A percentile compares a stretch with the other conserved stretches of the same genome.
Conservation (phyloP, 1,140 invertebrate genomes). For the Drosophila repleta region DNA sequence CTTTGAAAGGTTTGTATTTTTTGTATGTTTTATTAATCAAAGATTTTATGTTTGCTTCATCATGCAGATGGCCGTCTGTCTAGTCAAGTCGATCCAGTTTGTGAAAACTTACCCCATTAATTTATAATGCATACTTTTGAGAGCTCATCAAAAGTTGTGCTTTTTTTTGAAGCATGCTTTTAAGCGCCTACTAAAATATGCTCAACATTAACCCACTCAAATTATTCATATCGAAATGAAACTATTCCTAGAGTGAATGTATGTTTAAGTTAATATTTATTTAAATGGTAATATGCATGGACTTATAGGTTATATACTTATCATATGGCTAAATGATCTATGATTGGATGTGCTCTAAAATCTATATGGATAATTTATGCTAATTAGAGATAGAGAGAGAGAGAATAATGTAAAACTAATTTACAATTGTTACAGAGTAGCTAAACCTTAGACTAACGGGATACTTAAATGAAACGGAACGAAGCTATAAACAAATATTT, state of each 20-base stretch:
- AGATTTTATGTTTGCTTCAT: no score
- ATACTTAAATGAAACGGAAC: constrained; percentile 20
- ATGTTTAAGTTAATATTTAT: constrained; percentile 51
- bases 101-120: no score
- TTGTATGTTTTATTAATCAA: no score
- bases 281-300: constrained; percentile 37
- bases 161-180: constrained; percentile 4
- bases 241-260: neutral
- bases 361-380: constrained; percentile 50
- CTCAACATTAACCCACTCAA: neutral
- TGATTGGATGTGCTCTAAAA: constrained; percentile 39
- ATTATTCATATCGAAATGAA: neutral
- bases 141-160: neutral
- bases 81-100: no score
- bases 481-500: constrained; percentile 60
- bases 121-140: neutral
- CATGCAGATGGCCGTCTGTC: no score
- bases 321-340: constrained; percentile 62
- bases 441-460: neutral
- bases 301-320: constrained; percentile 45
- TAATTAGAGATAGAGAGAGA: constrained; percentile 44
- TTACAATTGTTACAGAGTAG: constrained; percentile 15
- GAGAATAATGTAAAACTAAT: constrained; percentile 26
- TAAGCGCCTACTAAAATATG: neutral
- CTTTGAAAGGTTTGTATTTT: no score